Conservation (phyloP, 2,888 invertebrate species). For the Cephus pygmeus region DNA sequence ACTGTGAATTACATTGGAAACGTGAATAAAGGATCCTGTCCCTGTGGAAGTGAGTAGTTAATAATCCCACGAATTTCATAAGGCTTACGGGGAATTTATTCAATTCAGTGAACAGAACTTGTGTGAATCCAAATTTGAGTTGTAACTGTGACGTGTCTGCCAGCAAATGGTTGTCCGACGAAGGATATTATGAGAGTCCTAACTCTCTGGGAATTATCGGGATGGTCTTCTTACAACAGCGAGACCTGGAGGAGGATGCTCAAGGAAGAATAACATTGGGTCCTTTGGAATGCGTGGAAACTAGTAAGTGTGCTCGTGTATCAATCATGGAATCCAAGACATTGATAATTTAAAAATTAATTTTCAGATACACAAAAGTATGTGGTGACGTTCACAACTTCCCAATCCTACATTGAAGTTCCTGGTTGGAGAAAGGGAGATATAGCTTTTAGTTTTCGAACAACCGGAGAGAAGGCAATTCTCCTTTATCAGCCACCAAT, state of each 20-base stretch:
- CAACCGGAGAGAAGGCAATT: conserved; percentile 90
- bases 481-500: conserved; percentile 92
- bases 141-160: conserved; percentile 93
- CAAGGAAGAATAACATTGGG: conserved; percentile 90
- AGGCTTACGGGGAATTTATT: not conserved
- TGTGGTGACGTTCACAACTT: conserved; percentile 93
- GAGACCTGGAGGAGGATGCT: conserved; percentile 83
- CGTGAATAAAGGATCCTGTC: conserved; percentile 72
- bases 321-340: not conserved
- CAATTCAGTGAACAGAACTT: conserved; percentile 78
- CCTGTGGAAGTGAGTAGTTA: conserved; percentile 67
- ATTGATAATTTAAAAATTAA: not conserved
- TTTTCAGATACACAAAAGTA: conserved; percentile 87
- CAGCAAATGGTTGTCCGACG: conserved; percentile 89
- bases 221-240: conserved; percentile 90
- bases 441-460: conserved; percentile 91
- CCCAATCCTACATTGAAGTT: conserved; percentile 91
- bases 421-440: conserved; percentile 94
- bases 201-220: conserved; percentile 89
- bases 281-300: conserved; percentile 93
- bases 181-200: conserved; percentile 84
- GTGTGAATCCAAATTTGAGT: conserved; percentile 82
- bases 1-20: conserved; percentile 88
- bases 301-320: conserved; percentile 74
- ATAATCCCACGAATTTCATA: not conserved